Evolutionary conservation across 2,113 vertebrate species (phyloP), one percentile per base, ranked within the genome.

Genomic region (Pyxicephalus adspersus): DNA sequence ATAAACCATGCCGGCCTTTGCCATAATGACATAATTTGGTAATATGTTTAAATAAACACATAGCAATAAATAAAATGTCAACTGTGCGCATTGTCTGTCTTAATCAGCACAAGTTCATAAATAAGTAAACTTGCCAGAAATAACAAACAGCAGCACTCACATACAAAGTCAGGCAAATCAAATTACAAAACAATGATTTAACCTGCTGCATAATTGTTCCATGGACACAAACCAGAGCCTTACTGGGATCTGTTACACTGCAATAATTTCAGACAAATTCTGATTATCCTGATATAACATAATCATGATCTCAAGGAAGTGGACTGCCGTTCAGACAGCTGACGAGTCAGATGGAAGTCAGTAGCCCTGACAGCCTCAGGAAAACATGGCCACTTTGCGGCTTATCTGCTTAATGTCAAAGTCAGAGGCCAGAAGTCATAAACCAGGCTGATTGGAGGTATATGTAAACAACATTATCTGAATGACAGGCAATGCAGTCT

Each of bases 181-280:
- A 61, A 80, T 80, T 72, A 80, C 29, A 38, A 19, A 15, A 68
- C 75, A 77, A 54, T 55, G 61, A 67, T 57, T 79, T 79, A 79
- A 60, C 52, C 22, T 65, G 57, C 76, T 23, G 13, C 3, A 54
- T 79, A 79, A 79, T 79, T 79, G 51, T 18, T 20, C 58, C n/a
- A 51, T 8, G 25, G 51, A 80, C 67, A 64, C 17, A 52, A 51
- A 80, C n/a, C 67, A 80, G 78, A 80, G 58, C 23, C 26, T 51
- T 54, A 26, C 68, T 26, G 63, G 63, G 50, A 55, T 13, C 13
- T 25, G 74, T 64, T 51, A 23, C 65, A 11, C 57, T 50, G 23
- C 29, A 50, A 72, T 72, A 38, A 71, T 61, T 34, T 51, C 25
- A 63, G 67, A 25, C 78, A 31, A 63, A 71, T 70, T 58, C 66